Percentiles rank a stretch among this genome's conserved stretches.
Conservation (phyloP, 2,113 vertebrate genomes). For the Acinonyx jubatus region DNA sequence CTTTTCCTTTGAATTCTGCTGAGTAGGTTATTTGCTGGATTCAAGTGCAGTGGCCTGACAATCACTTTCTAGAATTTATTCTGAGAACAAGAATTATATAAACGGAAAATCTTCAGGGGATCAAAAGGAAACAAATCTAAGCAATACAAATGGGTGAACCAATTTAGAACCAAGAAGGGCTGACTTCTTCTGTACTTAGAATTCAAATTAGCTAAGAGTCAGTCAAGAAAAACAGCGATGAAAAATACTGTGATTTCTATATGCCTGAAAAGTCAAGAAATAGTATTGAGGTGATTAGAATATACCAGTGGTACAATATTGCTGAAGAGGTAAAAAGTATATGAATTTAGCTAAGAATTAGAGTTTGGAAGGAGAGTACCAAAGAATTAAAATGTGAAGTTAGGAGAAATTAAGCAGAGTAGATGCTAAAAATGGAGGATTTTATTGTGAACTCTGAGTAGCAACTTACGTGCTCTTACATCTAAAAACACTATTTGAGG, state of each 20-base stretch:
- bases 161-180: background rate
- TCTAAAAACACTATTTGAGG: background rate
- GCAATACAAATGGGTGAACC: background rate
- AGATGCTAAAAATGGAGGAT: background rate
- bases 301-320: background rate
- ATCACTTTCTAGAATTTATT: slow-evolving; percentile 16
- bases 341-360: background rate
- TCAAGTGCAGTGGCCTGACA: background rate
- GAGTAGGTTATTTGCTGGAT: background rate
- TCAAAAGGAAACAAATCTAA: background rate
- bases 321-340: background rate
- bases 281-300: background rate
- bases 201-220: background rate
- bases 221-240: background rate
- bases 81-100: background rate
- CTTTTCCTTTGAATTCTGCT: background rate
- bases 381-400: background rate
- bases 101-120: background rate
- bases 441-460: background rate
- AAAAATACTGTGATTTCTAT: background rate
- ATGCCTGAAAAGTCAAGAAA: background rate
- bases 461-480: background rate
- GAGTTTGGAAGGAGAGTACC: background rate
- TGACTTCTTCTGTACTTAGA: background rate
- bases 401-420: background rate